Percentiles rank a stretch among this genome's conserved stretches.
These are phyloP conservation scores for Promerops cafer DNA, from an alignment of 2,113 vertebrate genomes.

Conservation along the genomic window DNA sequence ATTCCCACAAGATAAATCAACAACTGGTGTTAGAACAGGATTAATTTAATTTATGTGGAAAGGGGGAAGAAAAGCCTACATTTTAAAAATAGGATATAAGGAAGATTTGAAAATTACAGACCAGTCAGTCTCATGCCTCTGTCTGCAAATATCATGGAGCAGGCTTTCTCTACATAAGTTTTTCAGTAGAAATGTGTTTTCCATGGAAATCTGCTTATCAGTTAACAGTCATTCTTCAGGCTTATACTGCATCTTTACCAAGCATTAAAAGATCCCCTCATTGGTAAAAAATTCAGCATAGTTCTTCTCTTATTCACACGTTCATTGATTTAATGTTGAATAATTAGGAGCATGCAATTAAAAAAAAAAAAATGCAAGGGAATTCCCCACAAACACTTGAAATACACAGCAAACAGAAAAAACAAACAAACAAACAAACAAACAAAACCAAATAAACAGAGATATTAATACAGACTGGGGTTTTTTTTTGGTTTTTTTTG, in stretches of 20 bases:
- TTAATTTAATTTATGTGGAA: neutral
- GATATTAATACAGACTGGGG: too few species aligned
- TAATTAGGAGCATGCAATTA: neutral
- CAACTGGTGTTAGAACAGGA: neutral
- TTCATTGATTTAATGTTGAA: neutral
- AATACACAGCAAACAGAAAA: neutral
- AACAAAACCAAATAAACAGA: fast-evolving
- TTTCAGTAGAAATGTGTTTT: neutral
- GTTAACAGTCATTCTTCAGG: neutral
- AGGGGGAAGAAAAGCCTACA: neutral
- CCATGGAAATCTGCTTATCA: neutral
- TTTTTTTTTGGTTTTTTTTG: neutral
- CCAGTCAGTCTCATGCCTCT: neutral
- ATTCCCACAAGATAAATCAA: neutral
- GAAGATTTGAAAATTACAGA: neutral
- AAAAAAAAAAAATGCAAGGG: neutral
- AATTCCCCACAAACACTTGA: neutral
- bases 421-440: neutral
- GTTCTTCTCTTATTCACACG: neutral
- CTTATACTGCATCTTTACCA: neutral
- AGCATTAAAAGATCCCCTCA: neutral
- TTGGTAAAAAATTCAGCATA: neutral
- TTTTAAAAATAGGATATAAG: neutral
- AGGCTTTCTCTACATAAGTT: neutral
- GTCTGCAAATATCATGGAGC: neutral